A percentile compares a stretch with the other conserved stretches of the same genome.
phyloP scores from a whole-genome alignment of 2,797 vertebrate species.

The Holocentrus rufus region DNA sequence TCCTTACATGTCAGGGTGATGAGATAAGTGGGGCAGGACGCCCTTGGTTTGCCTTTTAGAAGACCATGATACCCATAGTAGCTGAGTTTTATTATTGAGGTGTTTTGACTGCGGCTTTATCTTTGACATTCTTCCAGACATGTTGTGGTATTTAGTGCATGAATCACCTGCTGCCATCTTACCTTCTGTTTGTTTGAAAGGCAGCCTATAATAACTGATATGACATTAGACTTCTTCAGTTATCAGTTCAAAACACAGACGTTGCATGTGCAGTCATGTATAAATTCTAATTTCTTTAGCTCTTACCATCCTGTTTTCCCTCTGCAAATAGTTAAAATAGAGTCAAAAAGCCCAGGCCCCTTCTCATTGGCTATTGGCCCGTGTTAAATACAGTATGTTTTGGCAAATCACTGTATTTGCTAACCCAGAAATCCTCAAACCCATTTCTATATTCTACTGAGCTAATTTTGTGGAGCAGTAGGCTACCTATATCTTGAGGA shows the following conservation, averaged over 20 bases:
- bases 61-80: conserved; percentile 55
- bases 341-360: neutral
- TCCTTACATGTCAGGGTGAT: conserved; percentile 54
- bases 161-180: conserved; percentile 1
- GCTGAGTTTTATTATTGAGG: conserved; percentile 30
- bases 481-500: conserved; percentile 53
- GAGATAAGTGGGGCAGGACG: conserved; percentile 11
- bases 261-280: neutral
- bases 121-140: conserved; percentile 17
- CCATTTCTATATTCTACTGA: conserved; percentile 7
- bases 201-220: neutral
- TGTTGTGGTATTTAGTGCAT: conserved; percentile 15
- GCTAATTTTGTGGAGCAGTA: conserved; percentile 41
- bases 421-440: conserved; percentile 12
- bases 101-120: conserved; percentile 40
- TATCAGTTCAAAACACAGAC: neutral
- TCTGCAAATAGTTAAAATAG: neutral
- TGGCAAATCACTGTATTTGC: neutral
- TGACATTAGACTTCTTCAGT: neutral
- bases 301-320: neutral
- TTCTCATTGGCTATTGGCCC: neutral
- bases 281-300: neutral
- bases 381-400: neutral
- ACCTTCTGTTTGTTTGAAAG: conserved; percentile 11
- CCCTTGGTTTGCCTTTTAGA: conserved; percentile 44